Evolutionary conservation across 2,888 invertebrate species (phyloP), one percentile per base, ranked within the genome.

Genomic region (Diadromus collaris): DNA sequence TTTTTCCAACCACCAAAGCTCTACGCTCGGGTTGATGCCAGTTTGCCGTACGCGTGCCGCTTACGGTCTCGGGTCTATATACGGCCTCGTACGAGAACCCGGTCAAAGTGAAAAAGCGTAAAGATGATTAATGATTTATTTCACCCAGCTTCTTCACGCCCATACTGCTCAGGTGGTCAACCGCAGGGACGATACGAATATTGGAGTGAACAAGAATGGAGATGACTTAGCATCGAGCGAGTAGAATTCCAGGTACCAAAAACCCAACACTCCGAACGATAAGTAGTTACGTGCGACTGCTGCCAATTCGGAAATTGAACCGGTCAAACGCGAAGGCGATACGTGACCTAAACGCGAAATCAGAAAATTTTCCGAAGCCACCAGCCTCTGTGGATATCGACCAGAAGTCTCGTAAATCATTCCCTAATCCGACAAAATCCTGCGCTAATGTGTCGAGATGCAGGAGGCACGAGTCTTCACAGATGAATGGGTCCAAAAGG

Each of bases 381-480:
- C 27, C 38, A 61, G 41, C 38, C 63, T 19, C 32, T n/a, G 80
- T 68, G 34, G 65, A 61, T 71, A 64, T 76, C 63, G 67, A 65
- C 38, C 61, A 46, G 21, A 65, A 60, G 61, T 51, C 71, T 77
- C 83, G 79, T 86, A 87, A 88, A 87, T 88, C 86, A 83, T 80
- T 71, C 21, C 32, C 72, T 84, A 85, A 88, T 87, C 85, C 82
- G 84, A 83, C 83, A 82, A 84, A 79, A 87, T 86, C 86, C 85
- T 74, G 56, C 65, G 82, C 82, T 86, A 84, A 86, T 85, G 82
- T 80, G 81, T 86, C 82, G 81, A 85, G 83, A 81, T 73, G 60
- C 65, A 64, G 16, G 54, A 83, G 82, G 80, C 85, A 81, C 78
- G 80, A 80, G 83, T 76, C 76, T 58, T 63, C 19, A 48, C 19